Evolutionary conservation across 2,797 vertebrate genomes (phyloP).

Genomic region (Sebastes alutus): DNA sequence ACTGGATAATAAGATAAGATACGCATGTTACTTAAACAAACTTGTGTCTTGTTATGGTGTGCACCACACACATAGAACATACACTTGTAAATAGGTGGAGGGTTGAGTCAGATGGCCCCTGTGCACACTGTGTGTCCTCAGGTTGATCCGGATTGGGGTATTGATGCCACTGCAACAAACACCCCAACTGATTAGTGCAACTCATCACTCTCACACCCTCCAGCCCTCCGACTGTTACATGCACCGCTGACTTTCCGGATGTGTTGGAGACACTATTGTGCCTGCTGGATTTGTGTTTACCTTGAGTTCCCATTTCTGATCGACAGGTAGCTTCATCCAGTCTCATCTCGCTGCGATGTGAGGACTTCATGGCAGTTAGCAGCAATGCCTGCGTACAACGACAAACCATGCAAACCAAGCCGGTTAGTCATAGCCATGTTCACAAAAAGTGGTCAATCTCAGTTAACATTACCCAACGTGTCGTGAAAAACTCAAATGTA

Average conservation of each 20-base stretch:
- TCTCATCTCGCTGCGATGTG: slow-evolving; percentile 34
- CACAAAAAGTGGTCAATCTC: background rate
- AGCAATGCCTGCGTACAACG: accelerated
- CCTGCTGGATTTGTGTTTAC: slow-evolving; percentile 55
- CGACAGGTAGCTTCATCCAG: slow-evolving; percentile 86
- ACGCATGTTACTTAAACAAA: too few species aligned
- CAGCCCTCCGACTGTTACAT: background rate
- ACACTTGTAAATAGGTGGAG: background rate
- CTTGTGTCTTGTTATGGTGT: too few species aligned
- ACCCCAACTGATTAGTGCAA: slow-evolving; percentile 68
- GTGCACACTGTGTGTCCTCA: slow-evolving; percentile 89
- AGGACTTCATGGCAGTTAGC: too few species aligned
- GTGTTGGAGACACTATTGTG: background rate
- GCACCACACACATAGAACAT: background rate
- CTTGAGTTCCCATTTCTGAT: slow-evolving; percentile 90
- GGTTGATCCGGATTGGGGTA: slow-evolving; percentile 45
- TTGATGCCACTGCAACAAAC: slow-evolving; percentile 61
- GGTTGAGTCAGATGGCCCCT: slow-evolving; percentile 86
- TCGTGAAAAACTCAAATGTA: background rate
- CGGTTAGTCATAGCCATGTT: background rate
- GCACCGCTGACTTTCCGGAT: too few species aligned
- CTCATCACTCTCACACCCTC: slow-evolving; percentile 73
- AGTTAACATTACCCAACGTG: background rate
- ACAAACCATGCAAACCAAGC: accelerated
- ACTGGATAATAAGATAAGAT: too few species aligned